phyloP scores from a whole-genome alignment of 1,140 invertebrate genomes.

The Zeugodacus cucurbitae region DNA sequence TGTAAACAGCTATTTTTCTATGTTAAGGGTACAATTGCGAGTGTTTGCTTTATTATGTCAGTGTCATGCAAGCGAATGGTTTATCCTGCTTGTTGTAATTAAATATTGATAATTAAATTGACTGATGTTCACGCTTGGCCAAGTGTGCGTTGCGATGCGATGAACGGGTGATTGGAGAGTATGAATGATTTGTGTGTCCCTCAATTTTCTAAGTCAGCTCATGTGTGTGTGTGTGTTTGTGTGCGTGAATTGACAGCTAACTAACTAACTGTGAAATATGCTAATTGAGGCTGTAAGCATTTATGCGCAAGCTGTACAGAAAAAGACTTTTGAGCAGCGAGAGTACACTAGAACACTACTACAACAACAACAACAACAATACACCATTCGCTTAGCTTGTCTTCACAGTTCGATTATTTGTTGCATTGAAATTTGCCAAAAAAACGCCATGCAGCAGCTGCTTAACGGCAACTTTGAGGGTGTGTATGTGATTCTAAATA shows the following conservation, averaged over 20 bases:
- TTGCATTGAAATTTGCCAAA: neutral
- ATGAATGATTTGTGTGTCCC: neutral
- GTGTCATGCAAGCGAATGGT: neutral
- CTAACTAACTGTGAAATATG: neutral
- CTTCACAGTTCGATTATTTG: neutral
- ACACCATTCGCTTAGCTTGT: neutral
- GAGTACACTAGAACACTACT: neutral
- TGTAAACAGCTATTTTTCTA: neutral
- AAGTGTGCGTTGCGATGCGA: neutral
- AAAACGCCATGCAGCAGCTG: neutral
- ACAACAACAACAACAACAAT: neutral
- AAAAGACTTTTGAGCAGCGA: neutral
- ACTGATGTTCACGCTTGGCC: neutral
- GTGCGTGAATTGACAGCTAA: neutral
- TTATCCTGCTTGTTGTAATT: neutral
- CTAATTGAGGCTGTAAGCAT: neutral
- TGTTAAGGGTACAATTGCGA: neutral
- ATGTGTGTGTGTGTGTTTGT: neutral
- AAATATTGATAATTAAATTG: neutral
- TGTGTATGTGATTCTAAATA: neutral
- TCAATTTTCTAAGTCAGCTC: too few species aligned
- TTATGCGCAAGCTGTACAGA: neutral
- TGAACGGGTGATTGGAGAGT: too few species aligned
- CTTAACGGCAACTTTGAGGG: too few species aligned
- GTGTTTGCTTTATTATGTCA: neutral